Percentiles rank a stretch among this genome's conserved stretches.
phyloP scores from a whole-genome alignment of 2,888 invertebrate species.

The Agapostemon virescens region DNA sequence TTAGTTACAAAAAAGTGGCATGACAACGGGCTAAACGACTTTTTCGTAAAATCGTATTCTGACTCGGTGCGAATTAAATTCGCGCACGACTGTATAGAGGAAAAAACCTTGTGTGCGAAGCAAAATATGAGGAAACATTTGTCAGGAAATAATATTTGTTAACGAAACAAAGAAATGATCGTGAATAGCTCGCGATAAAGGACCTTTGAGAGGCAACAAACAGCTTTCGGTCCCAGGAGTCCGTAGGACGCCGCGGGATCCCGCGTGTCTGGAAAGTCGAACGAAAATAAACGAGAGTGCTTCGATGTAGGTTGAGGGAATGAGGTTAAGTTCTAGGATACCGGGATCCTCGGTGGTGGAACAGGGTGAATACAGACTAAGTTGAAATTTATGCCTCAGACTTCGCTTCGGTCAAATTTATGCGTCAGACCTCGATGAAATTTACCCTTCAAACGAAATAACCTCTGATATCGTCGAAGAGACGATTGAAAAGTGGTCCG shows the following conservation, averaged over 20 bases:
- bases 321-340: constrained; percentile 65
- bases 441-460: constrained; percentile 46
- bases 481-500: constrained; percentile 28
- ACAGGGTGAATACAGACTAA: constrained; percentile 42
- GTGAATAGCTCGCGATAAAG: constrained; percentile 44
- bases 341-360: constrained; percentile 51
- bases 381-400: constrained; percentile 43
- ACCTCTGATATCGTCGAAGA: constrained; percentile 13
- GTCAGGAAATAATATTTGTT: constrained; percentile 1
- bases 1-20: too few relatives aligned
- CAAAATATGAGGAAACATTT: not conserved
- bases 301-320: constrained; percentile 46
- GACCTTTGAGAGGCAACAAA: constrained; percentile 57
- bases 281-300: constrained; percentile 61
- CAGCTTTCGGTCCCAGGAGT: constrained; percentile 38
- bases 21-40: too few relatives aligned
- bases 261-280: constrained; percentile 66
- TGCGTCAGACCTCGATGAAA: constrained; percentile 43
- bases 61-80: not conserved
- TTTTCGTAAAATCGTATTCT: too few relatives aligned
- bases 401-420: constrained; percentile 27
- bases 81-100: not conserved
- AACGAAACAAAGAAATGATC: constrained; percentile 34
- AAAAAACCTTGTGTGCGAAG: not conserved
- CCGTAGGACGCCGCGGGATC: constrained; percentile 45